Base-by-base conservation (phyloP, 1,140 invertebrate genomes). In the Drosophila persimilis region DNA sequence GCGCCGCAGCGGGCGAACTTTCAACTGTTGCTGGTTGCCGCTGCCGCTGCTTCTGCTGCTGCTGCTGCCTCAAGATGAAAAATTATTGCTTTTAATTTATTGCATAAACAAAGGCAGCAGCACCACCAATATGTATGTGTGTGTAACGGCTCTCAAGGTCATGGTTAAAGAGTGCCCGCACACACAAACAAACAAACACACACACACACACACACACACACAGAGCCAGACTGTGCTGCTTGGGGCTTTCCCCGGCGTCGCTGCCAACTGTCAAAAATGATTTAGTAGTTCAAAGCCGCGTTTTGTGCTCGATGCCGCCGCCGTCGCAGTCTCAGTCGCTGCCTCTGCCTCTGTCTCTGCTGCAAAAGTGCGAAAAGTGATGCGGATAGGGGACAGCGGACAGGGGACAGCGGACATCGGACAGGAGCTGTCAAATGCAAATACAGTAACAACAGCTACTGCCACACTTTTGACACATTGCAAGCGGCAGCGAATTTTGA, bases 11-110 rank as follows among this genome's bases (percentile, higher is more conserved):
- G 76, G 85, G 89, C 83, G 88, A 90, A 90, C 88, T 90, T 90
- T 90, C 88, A 90, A 90, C 86, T 88, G 86, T 88, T 88, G 86
- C 85, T 86, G 20, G 20, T 20, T 20, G 66, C 69, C 59, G 77
- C 61, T 59, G 60, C 47, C 35, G 77, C 61, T 59, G 60, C 47
- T 26, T 55, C 62, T 48, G 71, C 56, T 52, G 35, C 11, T 69
- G 56, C 35, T 56, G 64, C 61, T 79, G 81, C 67, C 85, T 86
- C 89, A 89, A 90, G 89, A 90, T 90, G 89, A 90, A 90, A 90
- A 90, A 90, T 90, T 90, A 90, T 90, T 89, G 89, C 89, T 90
- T 89, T 88, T 90, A 90, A 90, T 90, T 90, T 90, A 90, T 90
- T 90, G 84, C 83, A 86, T 90, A 89, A 89, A 86, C 83, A 86